These are phyloP conservation scores for Ips typographus DNA, from an alignment of 1,140 invertebrate species.

Conservation along the genomic window DNA sequence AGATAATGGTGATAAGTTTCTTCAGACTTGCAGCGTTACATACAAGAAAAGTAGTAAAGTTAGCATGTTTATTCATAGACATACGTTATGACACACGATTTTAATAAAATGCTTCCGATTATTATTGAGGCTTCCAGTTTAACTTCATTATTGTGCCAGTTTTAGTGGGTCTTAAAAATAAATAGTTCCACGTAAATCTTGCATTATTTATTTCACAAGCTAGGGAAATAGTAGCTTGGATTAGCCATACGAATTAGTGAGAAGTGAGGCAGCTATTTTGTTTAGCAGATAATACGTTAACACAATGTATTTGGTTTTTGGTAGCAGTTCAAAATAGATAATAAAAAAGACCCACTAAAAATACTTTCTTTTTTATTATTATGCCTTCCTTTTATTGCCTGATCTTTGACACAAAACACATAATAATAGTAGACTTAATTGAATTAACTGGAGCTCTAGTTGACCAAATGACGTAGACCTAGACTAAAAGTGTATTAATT, in stretches of 20 bases:
- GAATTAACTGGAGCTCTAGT: no score
- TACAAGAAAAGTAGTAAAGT: conserved; percentile 45
- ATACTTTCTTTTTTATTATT: no score
- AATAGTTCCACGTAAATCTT: not conserved
- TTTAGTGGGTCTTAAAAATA: not conserved
- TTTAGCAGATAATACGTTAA: no score
- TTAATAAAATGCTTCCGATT: conserved; percentile 2
- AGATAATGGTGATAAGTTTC: conserved; percentile 28
- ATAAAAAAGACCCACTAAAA: no score
- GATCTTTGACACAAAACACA: no score
- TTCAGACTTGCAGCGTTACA: conserved; percentile 35
- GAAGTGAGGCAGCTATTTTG: not conserved
- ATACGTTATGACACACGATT: conserved; percentile 50
- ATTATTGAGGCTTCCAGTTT: conserved; percentile 21
- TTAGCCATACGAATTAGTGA: not conserved
- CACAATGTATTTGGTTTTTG: no score
- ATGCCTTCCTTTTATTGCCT: no score
- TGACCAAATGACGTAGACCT: no score
- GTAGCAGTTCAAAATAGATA: no score
- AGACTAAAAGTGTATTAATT: no score
- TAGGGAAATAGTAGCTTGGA: not conserved
- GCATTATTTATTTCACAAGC: not conserved
- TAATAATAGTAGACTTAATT: no score
- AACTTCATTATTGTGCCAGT: no score
- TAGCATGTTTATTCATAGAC: conserved; percentile 50